phyloP scores from a whole-genome alignment of 64 coral and sea anemone species.

The Hydrozoanthus tunicans region DNA sequence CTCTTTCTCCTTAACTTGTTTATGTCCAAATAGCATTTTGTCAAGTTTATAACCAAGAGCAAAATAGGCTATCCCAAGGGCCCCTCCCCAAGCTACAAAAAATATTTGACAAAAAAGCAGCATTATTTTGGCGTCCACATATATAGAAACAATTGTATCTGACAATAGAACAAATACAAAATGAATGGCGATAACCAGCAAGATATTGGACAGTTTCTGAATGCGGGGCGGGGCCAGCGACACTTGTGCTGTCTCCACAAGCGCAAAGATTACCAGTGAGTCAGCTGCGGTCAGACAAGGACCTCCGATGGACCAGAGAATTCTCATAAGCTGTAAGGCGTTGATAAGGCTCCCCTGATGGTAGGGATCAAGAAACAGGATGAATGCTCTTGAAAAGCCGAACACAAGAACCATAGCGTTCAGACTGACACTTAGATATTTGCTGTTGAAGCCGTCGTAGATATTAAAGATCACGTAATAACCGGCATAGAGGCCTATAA shows the following conservation, averaged over 20 bases:
- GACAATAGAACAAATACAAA: conserved; percentile 76
- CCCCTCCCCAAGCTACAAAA: conserved; percentile 77
- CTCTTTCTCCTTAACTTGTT: conserved; percentile 59
- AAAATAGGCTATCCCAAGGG: conserved; percentile 70
- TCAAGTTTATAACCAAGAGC: conserved; percentile 78
- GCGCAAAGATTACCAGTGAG: conserved; percentile 78
- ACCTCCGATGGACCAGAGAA: conserved; percentile 89
- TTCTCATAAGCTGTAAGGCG: conserved; percentile 69
- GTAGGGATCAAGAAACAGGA: conserved; percentile 85
- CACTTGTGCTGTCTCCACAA: conserved; percentile 75
- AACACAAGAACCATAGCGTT: conserved; percentile 87
- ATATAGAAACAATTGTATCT: conserved; percentile 77
- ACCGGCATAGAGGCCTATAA: conserved; percentile 77
- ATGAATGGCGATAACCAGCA: conserved; percentile 63
- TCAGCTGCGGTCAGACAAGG: conserved; percentile 87
- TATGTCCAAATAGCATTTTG: conserved; percentile 72
- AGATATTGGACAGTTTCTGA: conserved; percentile 68
- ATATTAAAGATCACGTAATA: conserved; percentile 87
- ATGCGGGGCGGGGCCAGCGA: conserved; percentile 71
- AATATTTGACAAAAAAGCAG: conserved; percentile 91
- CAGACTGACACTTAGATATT: conserved; percentile 89
- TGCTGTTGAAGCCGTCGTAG: conserved; percentile 76
- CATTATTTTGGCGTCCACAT: conserved; percentile 91
- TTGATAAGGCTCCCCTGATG: conserved; percentile 81
- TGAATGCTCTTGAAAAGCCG: conserved; percentile 76